Conservation (phyloP, 2,888 invertebrate genomes). For the Corbicula japonica region DNA sequence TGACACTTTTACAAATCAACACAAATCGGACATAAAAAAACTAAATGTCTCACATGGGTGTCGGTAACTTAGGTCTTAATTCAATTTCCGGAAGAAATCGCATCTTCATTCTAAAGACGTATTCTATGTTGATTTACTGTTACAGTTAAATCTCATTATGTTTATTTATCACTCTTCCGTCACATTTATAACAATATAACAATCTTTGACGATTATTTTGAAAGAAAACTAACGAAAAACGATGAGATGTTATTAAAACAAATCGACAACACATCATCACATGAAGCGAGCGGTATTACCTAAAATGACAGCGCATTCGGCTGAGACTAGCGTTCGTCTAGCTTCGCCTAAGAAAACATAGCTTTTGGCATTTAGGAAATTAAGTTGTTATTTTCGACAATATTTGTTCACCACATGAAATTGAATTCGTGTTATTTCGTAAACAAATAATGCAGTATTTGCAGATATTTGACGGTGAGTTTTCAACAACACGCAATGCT, state of each 20-base stretch:
- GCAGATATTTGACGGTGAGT: too few relatives aligned
- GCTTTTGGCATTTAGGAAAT: conserved; percentile 55
- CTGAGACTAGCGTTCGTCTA: conserved; percentile 24
- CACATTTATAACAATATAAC: conserved; percentile 37
- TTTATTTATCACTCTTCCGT: conserved; percentile 45
- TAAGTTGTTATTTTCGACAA: conserved; percentile 61
- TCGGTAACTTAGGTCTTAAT: not conserved
- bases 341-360: conserved; percentile 47
- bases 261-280: conserved; percentile 45
- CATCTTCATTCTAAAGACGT: not conserved
- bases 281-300: not conserved
- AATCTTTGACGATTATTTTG: conserved; percentile 51
- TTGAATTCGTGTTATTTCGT: conserved; percentile 35
- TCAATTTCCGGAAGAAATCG: not conserved
- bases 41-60: not conserved
- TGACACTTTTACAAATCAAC: too few relatives aligned
- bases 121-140: not conserved
- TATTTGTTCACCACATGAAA: conserved; percentile 44
- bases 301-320: conserved; percentile 17
- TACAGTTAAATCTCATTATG: conserved; percentile 1
- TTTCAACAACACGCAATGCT: too few relatives aligned
- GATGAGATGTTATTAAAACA: conserved; percentile 55
- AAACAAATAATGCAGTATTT: too few relatives aligned
- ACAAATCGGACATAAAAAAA: conserved; percentile 4
- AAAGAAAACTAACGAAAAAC: conserved; percentile 54